Evolutionary conservation across 2,888 invertebrate genomes (phyloP).

Genomic region (Apotomis turbidana): DNA sequence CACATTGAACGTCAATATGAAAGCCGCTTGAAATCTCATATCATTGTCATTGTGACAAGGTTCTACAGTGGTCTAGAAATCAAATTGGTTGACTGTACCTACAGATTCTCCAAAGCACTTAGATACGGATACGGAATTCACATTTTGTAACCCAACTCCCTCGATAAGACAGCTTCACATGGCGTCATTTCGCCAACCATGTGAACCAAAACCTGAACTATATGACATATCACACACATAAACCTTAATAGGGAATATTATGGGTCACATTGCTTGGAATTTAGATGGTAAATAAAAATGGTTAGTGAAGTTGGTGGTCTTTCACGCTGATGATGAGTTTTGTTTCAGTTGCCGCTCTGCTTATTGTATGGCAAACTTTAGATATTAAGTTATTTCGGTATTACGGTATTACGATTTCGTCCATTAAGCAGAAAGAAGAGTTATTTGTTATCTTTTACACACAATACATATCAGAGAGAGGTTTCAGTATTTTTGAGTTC

Average conservation of each 20-base stretch:
- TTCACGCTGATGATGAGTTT: constrained; percentile 22
- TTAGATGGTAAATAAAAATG: constrained; percentile 1
- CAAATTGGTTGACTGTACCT: neutral
- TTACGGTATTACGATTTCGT: no score
- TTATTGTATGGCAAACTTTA: constrained; percentile 2
- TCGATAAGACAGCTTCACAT: constrained; percentile 48
- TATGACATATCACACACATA: neutral
- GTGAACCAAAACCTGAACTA: constrained; percentile 34
- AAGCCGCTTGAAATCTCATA: no score
- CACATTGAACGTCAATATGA: no score
- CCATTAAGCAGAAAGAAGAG: no score
- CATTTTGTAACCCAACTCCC: constrained; percentile 41
- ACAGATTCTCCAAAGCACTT: constrained; percentile 23
- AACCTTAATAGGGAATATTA: neutral
- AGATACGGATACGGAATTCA: constrained; percentile 25
- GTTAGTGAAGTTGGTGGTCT: constrained; percentile 34
- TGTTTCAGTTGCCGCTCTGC: constrained; percentile 14
- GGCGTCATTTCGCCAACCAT: constrained; percentile 39
- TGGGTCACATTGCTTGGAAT: neutral
- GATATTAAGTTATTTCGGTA: no score
- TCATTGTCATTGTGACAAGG: no score
- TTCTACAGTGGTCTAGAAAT: no score
- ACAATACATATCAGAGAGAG: no score
- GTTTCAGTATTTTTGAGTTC: no score
- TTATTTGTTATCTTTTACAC: no score